phyloP scores from a whole-genome alignment of 2,113 vertebrate species.

The Phylloscopus whistleri region DNA sequence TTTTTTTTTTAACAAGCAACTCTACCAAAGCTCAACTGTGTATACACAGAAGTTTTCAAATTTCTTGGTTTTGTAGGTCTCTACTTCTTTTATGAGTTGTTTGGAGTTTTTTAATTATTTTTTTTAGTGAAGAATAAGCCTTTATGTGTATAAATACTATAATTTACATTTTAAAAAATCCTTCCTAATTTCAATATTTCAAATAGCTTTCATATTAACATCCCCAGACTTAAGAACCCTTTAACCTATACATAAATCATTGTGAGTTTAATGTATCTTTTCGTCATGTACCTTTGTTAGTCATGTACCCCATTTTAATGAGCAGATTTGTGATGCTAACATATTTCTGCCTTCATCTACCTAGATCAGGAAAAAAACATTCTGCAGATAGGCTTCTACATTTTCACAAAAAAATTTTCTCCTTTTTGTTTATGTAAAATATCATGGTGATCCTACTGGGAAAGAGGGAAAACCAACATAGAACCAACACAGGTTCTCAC shows the following conservation, averaged over 20 bases:
- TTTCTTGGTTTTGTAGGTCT: not conserved
- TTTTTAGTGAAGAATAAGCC: not conserved
- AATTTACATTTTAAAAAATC: not conserved
- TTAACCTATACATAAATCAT: not conserved
- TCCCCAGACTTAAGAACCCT: not conserved
- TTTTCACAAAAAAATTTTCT: not conserved
- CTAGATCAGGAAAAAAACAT: not conserved
- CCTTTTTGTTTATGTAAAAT: not conserved
- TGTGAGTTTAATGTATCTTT: not conserved
- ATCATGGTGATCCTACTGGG: not conserved
- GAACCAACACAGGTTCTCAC: accelerated
- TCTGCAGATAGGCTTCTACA: not conserved
- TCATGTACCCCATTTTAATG: not conserved
- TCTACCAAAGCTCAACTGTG: not conserved
- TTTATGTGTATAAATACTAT: not conserved
- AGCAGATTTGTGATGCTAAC: not conserved
- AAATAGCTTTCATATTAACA: not conserved
- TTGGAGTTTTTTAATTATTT: not conserved
- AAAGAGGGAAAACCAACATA: not conserved
- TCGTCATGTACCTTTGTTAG: not conserved
- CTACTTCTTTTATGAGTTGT: not conserved
- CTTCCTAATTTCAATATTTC: not conserved
- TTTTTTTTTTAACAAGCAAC: not conserved
- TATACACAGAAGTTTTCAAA: not conserved
- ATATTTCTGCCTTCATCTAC: not conserved